Conservation (phyloP, 2,888 invertebrate genomes). For the Argyresthia albistria region DNA sequence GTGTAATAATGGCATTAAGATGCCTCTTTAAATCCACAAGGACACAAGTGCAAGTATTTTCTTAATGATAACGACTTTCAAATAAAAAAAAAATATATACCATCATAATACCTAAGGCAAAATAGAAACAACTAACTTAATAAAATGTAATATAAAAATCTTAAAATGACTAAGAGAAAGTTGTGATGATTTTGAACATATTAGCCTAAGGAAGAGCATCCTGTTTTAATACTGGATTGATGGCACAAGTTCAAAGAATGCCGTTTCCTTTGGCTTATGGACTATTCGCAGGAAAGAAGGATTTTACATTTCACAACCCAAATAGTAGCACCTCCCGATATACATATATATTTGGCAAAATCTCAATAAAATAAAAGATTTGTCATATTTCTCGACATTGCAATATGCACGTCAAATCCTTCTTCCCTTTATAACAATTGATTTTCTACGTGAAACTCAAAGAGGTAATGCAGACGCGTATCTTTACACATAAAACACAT, state of each 20-base stretch:
- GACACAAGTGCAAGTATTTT: slow-evolving; percentile 65
- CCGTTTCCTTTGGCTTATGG: slow-evolving; percentile 64
- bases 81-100: slow-evolving; percentile 37
- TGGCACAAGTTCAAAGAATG: slow-evolving; percentile 66
- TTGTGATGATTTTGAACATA: slow-evolving; percentile 63
- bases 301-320: slow-evolving; percentile 68
- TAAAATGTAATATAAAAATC: slow-evolving; percentile 60
- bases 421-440: slow-evolving; percentile 41
- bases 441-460: slow-evolving; percentile 33
- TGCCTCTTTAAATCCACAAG: slow-evolving; percentile 65
- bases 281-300: slow-evolving; percentile 62
- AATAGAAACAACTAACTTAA: slow-evolving; percentile 66
- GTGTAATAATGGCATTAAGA: slow-evolving; percentile 50
- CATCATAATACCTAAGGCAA: slow-evolving; percentile 60
- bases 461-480: slow-evolving; percentile 24
- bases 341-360: slow-evolving; percentile 37
- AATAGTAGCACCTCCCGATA: slow-evolving; percentile 47
- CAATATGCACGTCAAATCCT: slow-evolving; percentile 32
- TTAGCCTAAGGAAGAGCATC: slow-evolving; percentile 60
- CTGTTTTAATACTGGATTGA: slow-evolving; percentile 60
- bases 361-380: slow-evolving; percentile 11
- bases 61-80: slow-evolving; percentile 61
- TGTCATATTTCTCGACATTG: no score
- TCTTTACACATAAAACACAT: slow-evolving; percentile 50
- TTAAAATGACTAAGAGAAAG: slow-evolving; percentile 66